phyloP scores from a whole-genome alignment of 2,113 vertebrate species.

The Grallaria varia region DNA sequence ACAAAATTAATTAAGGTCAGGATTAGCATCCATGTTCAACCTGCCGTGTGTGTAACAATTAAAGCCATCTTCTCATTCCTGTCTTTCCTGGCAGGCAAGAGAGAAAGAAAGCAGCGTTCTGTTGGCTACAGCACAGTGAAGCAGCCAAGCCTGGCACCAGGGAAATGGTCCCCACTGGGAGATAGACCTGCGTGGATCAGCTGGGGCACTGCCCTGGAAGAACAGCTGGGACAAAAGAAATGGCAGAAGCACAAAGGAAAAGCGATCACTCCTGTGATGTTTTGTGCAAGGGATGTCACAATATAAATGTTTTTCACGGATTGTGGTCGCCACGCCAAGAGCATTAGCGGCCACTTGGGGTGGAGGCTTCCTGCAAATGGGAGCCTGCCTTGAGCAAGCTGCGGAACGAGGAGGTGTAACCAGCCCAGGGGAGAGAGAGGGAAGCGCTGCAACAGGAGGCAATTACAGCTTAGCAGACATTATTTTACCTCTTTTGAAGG shows the following conservation, averaged over 20 bases:
- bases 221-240: fast-evolving
- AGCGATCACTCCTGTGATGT: fast-evolving
- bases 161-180: fast-evolving
- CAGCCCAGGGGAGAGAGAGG: background rate
- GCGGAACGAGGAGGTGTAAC: background rate
- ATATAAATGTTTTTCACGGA: fast-evolving
- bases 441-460: background rate
- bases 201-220: fast-evolving
- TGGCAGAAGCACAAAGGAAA: background rate
- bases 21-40: background rate
- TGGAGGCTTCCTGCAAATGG: background rate
- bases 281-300: background rate
- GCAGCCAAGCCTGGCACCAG: no score
- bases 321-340: background rate
- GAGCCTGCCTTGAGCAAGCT: background rate
- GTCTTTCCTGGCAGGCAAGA: background rate
- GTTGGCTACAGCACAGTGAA: fast-evolving
- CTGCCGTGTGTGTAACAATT: background rate
- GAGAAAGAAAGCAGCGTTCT: background rate
- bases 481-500: background rate
- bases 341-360: fast-evolving
- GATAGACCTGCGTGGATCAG: background rate
- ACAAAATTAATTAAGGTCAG: background rate
- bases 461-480: background rate
- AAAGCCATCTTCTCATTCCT: background rate